A percentile compares a stretch with the other conserved stretches of the same genome.
phyloP scores from a whole-genome alignment of 92 coral and sea anemone species.

The Palythoa grandiflora region DNA sequence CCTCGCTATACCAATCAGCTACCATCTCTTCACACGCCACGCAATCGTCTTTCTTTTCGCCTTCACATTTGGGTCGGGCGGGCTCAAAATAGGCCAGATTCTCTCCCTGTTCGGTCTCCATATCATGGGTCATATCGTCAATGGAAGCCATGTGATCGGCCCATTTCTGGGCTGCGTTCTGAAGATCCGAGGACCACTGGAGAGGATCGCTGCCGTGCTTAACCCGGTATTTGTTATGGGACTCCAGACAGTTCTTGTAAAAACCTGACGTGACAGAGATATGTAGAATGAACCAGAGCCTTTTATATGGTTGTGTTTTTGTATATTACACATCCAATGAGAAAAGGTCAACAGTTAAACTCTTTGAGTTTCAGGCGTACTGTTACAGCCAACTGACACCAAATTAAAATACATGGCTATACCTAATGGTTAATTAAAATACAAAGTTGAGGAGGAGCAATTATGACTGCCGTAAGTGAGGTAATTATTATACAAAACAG shows the following conservation, averaged over 20 bases:
- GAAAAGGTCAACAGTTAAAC: not conserved
- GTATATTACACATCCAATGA: not conserved
- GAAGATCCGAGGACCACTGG: conserved; percentile 46
- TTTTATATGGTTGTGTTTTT: no score
- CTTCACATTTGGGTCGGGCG: conserved; percentile 40
- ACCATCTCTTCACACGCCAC: conserved; percentile 49
- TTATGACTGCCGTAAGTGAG: no score
- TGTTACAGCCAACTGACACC: no score
- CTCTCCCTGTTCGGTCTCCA: conserved; percentile 52
- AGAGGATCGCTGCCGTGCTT: conserved; percentile 53
- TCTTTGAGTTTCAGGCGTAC: no score
- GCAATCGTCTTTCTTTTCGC: conserved; percentile 18
- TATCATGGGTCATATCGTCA: conserved; percentile 43
- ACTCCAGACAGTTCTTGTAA: conserved; percentile 48
- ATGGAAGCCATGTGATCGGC: conserved; percentile 51
- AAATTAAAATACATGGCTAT: no score
- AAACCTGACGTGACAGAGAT: conserved; percentile 1
- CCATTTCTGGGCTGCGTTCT: conserved; percentile 53
- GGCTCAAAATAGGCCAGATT: conserved; percentile 42
- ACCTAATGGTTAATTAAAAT: no score
- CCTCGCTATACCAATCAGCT: conserved; percentile 48
- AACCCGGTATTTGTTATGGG: conserved; percentile 56
- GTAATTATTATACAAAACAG: no score
- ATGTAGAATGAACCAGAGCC: not conserved
- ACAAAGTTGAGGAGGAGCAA: no score